Conservation (phyloP, 2,888 invertebrate genomes). For the Acanthosoma haemorrhoidale region DNA sequence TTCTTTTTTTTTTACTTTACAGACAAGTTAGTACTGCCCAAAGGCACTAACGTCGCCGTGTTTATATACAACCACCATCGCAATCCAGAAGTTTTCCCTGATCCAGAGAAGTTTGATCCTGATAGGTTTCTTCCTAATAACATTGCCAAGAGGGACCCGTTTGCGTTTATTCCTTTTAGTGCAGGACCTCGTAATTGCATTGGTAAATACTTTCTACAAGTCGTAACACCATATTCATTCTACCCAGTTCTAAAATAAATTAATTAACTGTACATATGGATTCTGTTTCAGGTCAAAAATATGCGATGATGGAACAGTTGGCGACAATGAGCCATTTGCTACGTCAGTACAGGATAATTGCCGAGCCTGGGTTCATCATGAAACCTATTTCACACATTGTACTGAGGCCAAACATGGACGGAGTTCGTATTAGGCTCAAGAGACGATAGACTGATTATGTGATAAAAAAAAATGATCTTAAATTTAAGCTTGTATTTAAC, state of each 20-base stretch:
- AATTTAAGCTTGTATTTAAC: no score
- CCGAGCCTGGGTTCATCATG: conserved; percentile 1
- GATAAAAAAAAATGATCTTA: no score
- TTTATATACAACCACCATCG: conserved; percentile 44
- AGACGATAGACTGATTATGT: no score
- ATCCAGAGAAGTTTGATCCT: conserved; percentile 48
- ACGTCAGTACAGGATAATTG: not conserved
- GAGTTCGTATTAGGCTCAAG: not conserved
- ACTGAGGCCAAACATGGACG: not conserved
- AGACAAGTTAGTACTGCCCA: conserved; percentile 41
- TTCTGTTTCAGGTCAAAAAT: conserved; percentile 18
- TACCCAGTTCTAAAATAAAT: no score
- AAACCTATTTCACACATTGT: conserved; percentile 17
- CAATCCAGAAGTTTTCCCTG: conserved; percentile 46
- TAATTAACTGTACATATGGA: no score
- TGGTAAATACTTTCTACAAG: no score
- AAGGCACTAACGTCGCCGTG: conserved; percentile 39
- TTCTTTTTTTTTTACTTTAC: not conserved
- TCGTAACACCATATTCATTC: no score
- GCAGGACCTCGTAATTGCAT: conserved; percentile 62
- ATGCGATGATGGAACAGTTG: conserved; percentile 15
- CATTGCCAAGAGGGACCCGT: conserved; percentile 39
- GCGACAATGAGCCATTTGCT: not conserved
- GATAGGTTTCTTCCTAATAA: conserved; percentile 41
- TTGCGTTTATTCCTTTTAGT: conserved; percentile 53